Percentiles rank a stretch among this genome's conserved stretches.
Evolutionary conservation across 1,140 invertebrate species (phyloP).

Genomic region (Drosophila chauvacae): DNA sequence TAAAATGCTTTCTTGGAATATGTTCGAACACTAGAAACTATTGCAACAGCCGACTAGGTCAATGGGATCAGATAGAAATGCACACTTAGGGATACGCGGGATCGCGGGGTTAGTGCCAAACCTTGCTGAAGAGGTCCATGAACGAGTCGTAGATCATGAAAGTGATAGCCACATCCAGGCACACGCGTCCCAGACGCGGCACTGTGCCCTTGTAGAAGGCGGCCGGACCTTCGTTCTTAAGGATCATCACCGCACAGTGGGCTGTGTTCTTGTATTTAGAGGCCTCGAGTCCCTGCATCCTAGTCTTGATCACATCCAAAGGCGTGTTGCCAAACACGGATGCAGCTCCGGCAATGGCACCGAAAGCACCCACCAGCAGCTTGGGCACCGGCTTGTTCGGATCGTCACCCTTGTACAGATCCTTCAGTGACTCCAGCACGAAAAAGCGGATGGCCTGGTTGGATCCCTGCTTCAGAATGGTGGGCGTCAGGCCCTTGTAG

Average conservation of each 20-base stretch:
- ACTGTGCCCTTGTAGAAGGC: constrained; percentile 99
- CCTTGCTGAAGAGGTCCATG: constrained; percentile 22
- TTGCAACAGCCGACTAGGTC: constrained; percentile 61
- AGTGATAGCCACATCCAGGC: constrained; percentile 29
- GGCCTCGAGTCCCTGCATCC: constrained; percentile 99
- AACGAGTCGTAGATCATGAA: constrained; percentile 40
- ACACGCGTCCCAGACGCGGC: constrained; percentile 87
- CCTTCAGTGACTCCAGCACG: constrained; percentile 98
- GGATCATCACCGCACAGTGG: constrained; percentile 96
- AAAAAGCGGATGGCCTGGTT: constrained; percentile 99
- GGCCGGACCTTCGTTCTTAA: constrained; percentile 95
- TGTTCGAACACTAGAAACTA: constrained; percentile 40
- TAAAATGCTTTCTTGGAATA: constrained; percentile 60
- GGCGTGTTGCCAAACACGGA: constrained; percentile 99
- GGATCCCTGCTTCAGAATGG: constrained; percentile 98
- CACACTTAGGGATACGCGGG: constrained; percentile 11
- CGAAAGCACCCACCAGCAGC: constrained; percentile 94
- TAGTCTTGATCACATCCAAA: constrained; percentile 98
- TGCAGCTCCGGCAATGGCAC: constrained; percentile 95
- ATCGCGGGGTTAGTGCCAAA: constrained; percentile 77
- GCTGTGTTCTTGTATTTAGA: constrained; percentile 97
- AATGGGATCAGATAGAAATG: constrained; percentile 49
- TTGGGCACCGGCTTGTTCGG: constrained; percentile 93
- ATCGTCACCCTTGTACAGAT: constrained; percentile 95
- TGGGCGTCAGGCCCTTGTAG: constrained; percentile 97